Percentiles rank a stretch among this genome's conserved stretches.
Evolutionary conservation across 2,888 invertebrate genomes (phyloP).

Genomic region (Brenthis ino): DNA sequence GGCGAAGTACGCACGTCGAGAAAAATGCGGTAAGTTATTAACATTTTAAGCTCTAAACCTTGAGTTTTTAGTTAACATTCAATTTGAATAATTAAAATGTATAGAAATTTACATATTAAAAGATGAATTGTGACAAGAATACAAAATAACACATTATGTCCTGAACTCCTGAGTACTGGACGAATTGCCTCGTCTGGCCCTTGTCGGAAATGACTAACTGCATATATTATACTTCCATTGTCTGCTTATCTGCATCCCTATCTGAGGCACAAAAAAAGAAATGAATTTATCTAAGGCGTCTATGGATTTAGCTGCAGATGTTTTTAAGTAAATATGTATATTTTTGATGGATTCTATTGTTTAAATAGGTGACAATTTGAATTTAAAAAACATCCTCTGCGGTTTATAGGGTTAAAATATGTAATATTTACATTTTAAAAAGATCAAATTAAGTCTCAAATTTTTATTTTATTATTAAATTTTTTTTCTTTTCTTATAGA

Average conservation of each 20-base stretch:
- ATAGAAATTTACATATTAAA: no score
- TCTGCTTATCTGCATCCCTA: slow-evolving; percentile 47
- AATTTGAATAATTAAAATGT: not conserved
- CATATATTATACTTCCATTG: slow-evolving; percentile 65
- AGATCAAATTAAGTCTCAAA: no score
- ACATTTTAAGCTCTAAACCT: slow-evolving; percentile 13
- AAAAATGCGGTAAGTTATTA: slow-evolving; percentile 64
- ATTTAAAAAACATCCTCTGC: slow-evolving; percentile 16
- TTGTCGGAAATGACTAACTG: slow-evolving; percentile 65
- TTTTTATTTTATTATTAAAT: not conserved
- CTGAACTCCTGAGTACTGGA: slow-evolving; percentile 64
- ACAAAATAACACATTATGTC: slow-evolving; percentile 66
- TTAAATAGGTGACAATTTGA: slow-evolving; percentile 7
- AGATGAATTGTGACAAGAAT: slow-evolving; percentile 55
- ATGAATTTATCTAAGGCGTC: slow-evolving; percentile 24
- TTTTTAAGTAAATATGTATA: slow-evolving; percentile 2
- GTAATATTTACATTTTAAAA: not conserved
- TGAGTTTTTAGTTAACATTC: slow-evolving; percentile 29
- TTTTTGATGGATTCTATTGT: slow-evolving; percentile 4
- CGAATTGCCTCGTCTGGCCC: slow-evolving; percentile 62
- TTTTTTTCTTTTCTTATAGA: no score
- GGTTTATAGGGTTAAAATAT: not conserved
- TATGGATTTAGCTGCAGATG: slow-evolving; percentile 19
- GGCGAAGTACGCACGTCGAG: slow-evolving; percentile 59
- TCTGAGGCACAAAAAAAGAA: slow-evolving; percentile 32